Evolutionary conservation across 2,888 invertebrate species (phyloP).

Genomic region (Zaprionus obscuricornis): DNA sequence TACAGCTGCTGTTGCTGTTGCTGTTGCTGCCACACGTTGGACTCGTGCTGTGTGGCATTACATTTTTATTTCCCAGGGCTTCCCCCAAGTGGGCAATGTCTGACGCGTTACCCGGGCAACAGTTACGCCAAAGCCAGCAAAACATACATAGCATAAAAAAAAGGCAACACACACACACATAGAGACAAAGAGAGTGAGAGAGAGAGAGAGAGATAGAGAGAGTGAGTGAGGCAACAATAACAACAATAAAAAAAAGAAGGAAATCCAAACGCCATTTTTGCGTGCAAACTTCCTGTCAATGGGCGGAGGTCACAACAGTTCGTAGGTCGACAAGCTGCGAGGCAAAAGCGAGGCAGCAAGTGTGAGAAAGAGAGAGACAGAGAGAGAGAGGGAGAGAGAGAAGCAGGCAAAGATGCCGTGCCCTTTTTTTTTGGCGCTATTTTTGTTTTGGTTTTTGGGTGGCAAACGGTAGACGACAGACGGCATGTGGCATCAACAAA

Average conservation of each 20-base stretch:
- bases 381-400: no score
- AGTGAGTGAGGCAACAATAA: no score
- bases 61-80: constrained; percentile 44
- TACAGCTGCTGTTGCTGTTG: constrained; percentile 9
- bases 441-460: constrained; percentile 24
- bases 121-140: constrained; percentile 21
- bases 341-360: no score
- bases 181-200: no score
- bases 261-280: constrained; percentile 56
- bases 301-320: neutral
- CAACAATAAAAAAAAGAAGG: constrained; percentile 10
- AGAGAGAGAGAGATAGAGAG: no score
- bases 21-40: constrained; percentile 42
- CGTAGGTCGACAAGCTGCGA: neutral
- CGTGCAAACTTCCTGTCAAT: constrained; percentile 40
- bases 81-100: constrained; percentile 52
- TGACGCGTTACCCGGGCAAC: constrained; percentile 48
- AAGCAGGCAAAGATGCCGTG: no score
- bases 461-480: neutral
- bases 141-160: constrained; percentile 1
- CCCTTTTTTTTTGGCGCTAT: constrained; percentile 1
- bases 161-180: constrained; percentile 2
- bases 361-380: no score
- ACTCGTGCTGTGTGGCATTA: constrained; percentile 48
- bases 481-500: constrained; percentile 63